A percentile compares a stretch with the other conserved stretches of the same genome.
phyloP scores from a whole-genome alignment of 2,797 vertebrate genomes.

The Myripristis murdjan region DNA sequence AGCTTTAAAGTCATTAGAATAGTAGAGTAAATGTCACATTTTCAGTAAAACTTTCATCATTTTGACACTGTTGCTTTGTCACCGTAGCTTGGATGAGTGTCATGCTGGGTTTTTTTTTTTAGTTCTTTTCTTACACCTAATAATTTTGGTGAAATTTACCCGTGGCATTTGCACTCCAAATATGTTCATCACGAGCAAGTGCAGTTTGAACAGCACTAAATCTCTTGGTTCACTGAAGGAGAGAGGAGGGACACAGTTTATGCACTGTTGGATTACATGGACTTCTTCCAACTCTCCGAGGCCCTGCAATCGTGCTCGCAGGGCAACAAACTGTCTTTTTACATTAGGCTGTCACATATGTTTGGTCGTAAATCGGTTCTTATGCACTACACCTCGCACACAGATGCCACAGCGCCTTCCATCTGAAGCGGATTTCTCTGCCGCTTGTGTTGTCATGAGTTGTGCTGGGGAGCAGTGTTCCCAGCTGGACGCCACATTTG shows the following conservation, averaged over 20 bases:
- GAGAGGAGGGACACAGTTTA: not conserved
- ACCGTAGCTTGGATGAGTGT: no score
- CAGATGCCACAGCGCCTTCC: slow-evolving; percentile 31
- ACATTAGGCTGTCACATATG: slow-evolving; percentile 18
- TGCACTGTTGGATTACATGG: not conserved
- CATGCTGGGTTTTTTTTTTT: no score
- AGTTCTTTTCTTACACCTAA: no score
- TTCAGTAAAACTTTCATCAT: not conserved
- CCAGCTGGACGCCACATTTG: slow-evolving; percentile 18
- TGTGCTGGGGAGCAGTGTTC: slow-evolving; percentile 19
- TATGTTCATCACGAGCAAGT: not conserved
- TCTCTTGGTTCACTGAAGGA: slow-evolving; percentile 2
- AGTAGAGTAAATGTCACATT: not conserved
- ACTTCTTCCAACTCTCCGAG: not conserved
- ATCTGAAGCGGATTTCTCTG: slow-evolving; percentile 36
- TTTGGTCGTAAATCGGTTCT: slow-evolving; percentile 34
- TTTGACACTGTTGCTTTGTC: no score
- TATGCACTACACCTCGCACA: not conserved
- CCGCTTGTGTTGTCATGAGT: slow-evolving; percentile 42
- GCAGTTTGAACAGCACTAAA: not conserved
- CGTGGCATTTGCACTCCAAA: not conserved
- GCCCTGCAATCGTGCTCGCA: slow-evolving; percentile 19
- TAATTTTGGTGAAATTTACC: no score
- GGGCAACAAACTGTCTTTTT: slow-evolving; percentile 15
- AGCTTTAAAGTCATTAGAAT: no score